Evolutionary conservation across 2,797 vertebrate species (phyloP), one percentile per base, ranked within the genome.

Genomic region (Pseudopleuronectes americanus): DNA sequence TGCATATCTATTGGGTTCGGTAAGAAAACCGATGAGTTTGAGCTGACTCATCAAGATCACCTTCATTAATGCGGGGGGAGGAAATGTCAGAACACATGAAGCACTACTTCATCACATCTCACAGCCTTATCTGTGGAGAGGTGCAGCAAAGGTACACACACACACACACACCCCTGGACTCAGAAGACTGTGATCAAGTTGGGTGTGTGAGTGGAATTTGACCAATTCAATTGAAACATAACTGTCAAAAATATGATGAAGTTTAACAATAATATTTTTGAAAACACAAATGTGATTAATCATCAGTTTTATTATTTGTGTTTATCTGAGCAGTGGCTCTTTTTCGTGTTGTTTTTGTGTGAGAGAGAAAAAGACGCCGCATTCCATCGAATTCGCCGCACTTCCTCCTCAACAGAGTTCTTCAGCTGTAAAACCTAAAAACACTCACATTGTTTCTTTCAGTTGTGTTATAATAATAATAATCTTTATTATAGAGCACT

Each of bases 61-160:
- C 49, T 5, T 61, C 4, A 13, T 54, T 38, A 21, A 57, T 53
- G 63, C 72, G 24, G 36, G 8, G 1, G 72, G 55, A 73, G 63
- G 1, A 19, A 21, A 5, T 21, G 47, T 48, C 47, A 48, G 17
- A 22, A 71, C 47, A 71, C 43, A 52, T 49, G 57, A 71, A 77
- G n/a, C 8, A 63, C 7, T 38, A 17, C 61, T 31, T 71, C 31
- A 71, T 10, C 65, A 52, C 28, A 59, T 54, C 79, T 84, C 57
- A 77, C 59, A 64, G 64, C 43, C 48, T 84, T 80, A 84, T 81
- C 85, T 51, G 55, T n/a, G 31, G 23, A 63, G 80, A 80, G 64
- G 22, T 26, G 33, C 78, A 73, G 24, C 68, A 83, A 77, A 84
- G 64, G 43, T 74, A 55, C 61, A 43, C 33, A 49, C 1, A 48